Percentiles rank a stretch among this genome's conserved stretches.
Evolutionary conservation across 2,113 vertebrate species (phyloP).

Genomic region (Eudorcas thomsonii): DNA sequence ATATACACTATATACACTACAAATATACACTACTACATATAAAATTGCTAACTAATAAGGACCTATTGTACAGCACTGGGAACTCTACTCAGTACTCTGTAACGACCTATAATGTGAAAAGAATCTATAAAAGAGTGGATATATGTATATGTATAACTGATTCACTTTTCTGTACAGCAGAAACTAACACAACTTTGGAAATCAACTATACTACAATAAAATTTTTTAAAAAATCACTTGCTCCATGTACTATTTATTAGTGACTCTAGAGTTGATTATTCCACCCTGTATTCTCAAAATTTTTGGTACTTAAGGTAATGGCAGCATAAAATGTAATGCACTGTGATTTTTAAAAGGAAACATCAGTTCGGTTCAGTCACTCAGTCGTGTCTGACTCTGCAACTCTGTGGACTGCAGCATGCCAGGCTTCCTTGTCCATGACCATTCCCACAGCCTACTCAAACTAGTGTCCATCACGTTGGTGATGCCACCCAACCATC

Average conservation of each 20-base stretch:
- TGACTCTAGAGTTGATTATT: not conserved
- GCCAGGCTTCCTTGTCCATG: not conserved
- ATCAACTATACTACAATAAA: not conserved
- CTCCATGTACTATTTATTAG: not conserved
- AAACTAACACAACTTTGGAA: not conserved
- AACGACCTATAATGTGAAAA: not conserved
- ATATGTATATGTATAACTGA: not conserved
- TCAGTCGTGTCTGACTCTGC: rapidly evolving
- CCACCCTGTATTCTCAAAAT: not conserved
- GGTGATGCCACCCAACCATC: not conserved
- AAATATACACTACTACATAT: not conserved
- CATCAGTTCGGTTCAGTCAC: not conserved
- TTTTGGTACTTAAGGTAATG: not conserved
- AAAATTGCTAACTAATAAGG: not conserved
- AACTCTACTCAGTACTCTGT: not conserved
- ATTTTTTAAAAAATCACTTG: not conserved
- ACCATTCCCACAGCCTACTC: not conserved
- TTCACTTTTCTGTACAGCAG: not conserved
- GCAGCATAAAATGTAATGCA: not conserved
- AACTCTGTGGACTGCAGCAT: not conserved
- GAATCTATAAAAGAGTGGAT: not conserved
- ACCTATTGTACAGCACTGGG: not conserved
- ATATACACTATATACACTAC: not conserved
- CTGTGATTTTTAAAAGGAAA: not conserved
- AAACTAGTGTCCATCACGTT: not conserved